Evolutionary conservation across 2,797 vertebrate species (phyloP), one percentile per base, ranked within the genome.

Genomic region (Falco columbarius): DNA sequence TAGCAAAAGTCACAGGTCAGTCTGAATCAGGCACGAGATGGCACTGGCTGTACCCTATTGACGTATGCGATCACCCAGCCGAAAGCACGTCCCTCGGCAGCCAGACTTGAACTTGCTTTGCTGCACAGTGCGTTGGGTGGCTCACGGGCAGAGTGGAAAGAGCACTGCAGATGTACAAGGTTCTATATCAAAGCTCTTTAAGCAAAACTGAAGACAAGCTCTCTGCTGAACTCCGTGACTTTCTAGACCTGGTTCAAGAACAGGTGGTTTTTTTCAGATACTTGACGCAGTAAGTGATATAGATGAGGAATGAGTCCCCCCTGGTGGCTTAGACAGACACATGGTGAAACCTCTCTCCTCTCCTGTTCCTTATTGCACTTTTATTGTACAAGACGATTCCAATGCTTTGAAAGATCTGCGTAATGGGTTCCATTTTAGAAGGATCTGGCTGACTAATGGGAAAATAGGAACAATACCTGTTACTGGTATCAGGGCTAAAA

Each of bases 271-370:
- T 76, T 82, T 55, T 7, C 52, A 76, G 75, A 29, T 8, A 5
- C 52, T 71, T 14, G 27, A 38, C 62, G 73, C 62, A 62, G 52
- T 24, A 30, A 58, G 65, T 13, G 20, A 32, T 26, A 86, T 90
- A 90, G 91, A 71, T 62, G 85, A 95, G 96, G 88, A 94, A 87
- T 70, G 90, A 95, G 91, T 95, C 71, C 96, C 97, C 96, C 94
- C 97, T 97, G 93, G 95, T 95, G 97, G 97, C 68, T 92, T 4
- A 5, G 66, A 42, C 65, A 92, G 81, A 67, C 26, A 81, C 79
- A 87, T 6, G 40, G 42, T 58, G 23, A 87, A 92, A 83, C 18
- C n/a, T 49, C 56, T 23, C 1, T 14, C 38, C 55, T 38, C 38
- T 49, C 20, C 24, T 36, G 15, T 18, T 81, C 29, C 15, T 71